Conservation (phyloP, 53 echinoderm and acorn worm species). For the Patiria pectinifera region DNA sequence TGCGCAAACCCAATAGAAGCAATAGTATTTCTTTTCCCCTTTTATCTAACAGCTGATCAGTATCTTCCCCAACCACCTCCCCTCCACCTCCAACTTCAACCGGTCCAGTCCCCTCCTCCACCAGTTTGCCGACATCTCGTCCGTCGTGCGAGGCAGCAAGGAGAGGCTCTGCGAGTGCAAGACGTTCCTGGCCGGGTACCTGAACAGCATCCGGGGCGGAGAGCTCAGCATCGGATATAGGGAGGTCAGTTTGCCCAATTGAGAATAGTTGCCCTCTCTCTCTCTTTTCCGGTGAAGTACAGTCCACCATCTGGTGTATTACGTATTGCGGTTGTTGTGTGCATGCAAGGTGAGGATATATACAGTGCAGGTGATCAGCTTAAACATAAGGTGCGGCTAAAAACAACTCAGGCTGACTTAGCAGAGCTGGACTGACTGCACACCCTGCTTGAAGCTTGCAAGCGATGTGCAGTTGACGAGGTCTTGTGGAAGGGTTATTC, state of each 20-base stretch:
- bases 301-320: too few relatives aligned
- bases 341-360: too few relatives aligned
- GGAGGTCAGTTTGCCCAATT: slow-evolving; percentile 69
- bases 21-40: not conserved
- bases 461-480: too few relatives aligned
- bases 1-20: not conserved
- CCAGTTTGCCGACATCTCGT: slow-evolving; percentile 93
- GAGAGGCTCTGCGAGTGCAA: slow-evolving; percentile 77
- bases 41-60: slow-evolving; percentile 81
- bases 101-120: slow-evolving; percentile 89
- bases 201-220: slow-evolving; percentile 80
- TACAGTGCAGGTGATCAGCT: too few relatives aligned
- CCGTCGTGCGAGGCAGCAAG: slow-evolving; percentile 74
- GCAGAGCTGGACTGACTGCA: too few relatives aligned
- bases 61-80: slow-evolving; percentile 89
- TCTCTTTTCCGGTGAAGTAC: too few relatives aligned
- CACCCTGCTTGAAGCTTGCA: too few relatives aligned
- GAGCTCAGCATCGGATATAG: slow-evolving; percentile 78
- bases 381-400: too few relatives aligned
- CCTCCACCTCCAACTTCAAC: slow-evolving; percentile 85
- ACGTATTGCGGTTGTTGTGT: too few relatives aligned
- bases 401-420: too few relatives aligned
- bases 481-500: too few relatives aligned
- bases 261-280: not conserved
- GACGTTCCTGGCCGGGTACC: slow-evolving; percentile 71